Conservation (phyloP, 2,113 vertebrate species). For the Hippocampus abdominalis region DNA sequence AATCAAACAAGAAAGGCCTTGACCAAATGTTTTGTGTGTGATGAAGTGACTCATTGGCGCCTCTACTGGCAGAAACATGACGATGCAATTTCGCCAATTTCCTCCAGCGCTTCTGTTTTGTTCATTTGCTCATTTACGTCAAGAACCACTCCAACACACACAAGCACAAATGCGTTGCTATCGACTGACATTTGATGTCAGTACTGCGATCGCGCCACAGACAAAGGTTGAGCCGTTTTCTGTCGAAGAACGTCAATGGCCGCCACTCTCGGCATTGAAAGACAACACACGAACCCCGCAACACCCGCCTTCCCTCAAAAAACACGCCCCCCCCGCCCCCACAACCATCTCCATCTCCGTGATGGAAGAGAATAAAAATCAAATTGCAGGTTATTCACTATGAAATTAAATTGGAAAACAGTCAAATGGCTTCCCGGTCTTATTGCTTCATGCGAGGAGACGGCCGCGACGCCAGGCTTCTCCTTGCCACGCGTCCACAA, state of each 20-base stretch:
- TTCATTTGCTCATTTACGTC: not conserved
- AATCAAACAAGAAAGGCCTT: not conserved
- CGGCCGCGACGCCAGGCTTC: slow-evolving; percentile 59
- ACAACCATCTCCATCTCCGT: slow-evolving; percentile 26
- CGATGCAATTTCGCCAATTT: not conserved
- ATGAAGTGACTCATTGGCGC: not conserved
- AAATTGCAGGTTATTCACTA: slow-evolving; percentile 74
- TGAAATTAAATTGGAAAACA: slow-evolving; percentile 74
- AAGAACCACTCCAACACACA: not conserved
- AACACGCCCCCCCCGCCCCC: not conserved
- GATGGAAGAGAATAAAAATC: slow-evolving; percentile 53
- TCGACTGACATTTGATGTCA: slow-evolving; percentile 60
- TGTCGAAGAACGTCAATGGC: slow-evolving; percentile 70
- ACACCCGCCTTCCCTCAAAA: not conserved
- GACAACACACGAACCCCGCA: not conserved
- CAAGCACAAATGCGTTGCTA: slow-evolving; percentile 13
- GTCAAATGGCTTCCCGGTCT: slow-evolving; percentile 54
- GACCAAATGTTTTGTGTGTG: not conserved
- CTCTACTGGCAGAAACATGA: not conserved
- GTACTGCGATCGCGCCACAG: slow-evolving; percentile 49
- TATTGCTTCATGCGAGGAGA: slow-evolving; percentile 73
- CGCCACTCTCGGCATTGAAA: slow-evolving; percentile 56
- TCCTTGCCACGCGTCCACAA: slow-evolving; percentile 58
- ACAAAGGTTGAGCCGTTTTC: slow-evolving; percentile 69
- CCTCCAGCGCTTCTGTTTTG: not conserved